These are phyloP conservation scores for Trogon melanurus DNA, from an alignment of 2,113 vertebrate species.

Conservation along the genomic window DNA sequence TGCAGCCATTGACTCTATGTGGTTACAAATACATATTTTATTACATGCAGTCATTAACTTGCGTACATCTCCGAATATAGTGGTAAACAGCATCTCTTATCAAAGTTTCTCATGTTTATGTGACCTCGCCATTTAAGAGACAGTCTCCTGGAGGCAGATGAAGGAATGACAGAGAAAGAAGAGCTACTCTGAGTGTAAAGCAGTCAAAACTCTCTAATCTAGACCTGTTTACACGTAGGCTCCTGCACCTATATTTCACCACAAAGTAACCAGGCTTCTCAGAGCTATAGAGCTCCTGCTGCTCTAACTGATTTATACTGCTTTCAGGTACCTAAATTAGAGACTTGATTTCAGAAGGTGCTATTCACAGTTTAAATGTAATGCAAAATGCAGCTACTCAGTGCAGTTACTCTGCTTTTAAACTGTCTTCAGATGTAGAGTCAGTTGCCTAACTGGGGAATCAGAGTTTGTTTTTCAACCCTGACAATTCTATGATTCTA, in stretches of 20 bases:
- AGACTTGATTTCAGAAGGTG: not conserved
- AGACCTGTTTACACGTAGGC: not conserved
- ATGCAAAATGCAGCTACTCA: not conserved
- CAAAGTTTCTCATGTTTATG: not conserved
- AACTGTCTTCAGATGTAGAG: not conserved
- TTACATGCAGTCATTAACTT: not conserved
- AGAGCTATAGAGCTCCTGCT: not conserved
- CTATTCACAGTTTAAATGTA: conserved; percentile 15
- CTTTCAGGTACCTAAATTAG: conserved; percentile 14
- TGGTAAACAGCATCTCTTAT: not conserved
- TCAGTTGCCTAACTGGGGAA: not conserved
- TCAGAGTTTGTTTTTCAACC: not conserved
- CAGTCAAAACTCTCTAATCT: not conserved
- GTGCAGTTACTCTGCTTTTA: not conserved
- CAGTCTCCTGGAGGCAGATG: not conserved
- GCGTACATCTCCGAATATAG: not conserved
- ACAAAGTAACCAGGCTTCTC: not conserved
- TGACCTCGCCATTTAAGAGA: not conserved
- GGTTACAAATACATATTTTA: not conserved
- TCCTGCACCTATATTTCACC: not conserved
- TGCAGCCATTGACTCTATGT: not conserved
- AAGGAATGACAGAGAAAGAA: not conserved
- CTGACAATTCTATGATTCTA: no score
- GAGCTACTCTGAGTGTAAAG: not conserved
- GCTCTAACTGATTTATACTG: not conserved